Conservation (phyloP, 2,888 invertebrate genomes). For the Morpho achilles region DNA sequence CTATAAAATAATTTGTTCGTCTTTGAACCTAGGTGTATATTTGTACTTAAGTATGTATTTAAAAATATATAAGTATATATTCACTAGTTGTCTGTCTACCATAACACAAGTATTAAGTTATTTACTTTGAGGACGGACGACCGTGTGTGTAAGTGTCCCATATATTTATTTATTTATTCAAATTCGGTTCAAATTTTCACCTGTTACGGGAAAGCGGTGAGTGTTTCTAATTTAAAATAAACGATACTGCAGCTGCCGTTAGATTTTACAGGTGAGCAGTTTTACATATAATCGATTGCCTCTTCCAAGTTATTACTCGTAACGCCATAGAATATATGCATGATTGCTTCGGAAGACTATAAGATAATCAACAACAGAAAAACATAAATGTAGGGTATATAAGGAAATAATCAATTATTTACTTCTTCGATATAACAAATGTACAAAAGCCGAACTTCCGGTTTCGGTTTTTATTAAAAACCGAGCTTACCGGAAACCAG, state of each 20-base stretch:
- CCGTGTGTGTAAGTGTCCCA: too few species aligned
- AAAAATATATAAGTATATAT: too few species aligned
- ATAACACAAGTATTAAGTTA: too few species aligned
- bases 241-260: constrained; percentile 20
- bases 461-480: too few species aligned
- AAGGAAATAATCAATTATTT: background rate
- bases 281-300: constrained; percentile 13
- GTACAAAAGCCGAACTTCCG: too few species aligned
- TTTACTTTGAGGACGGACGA: too few species aligned
- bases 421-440: background rate
- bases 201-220: constrained; percentile 13
- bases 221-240: constrained; percentile 16
- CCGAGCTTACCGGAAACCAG: too few species aligned
- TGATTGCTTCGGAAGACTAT: constrained; percentile 2
- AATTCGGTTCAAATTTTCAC: constrained; percentile 12
- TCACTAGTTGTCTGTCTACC: too few species aligned
- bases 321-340: constrained; percentile 3
- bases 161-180: background rate
- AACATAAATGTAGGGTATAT: background rate
- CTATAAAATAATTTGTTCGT: too few species aligned
- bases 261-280: constrained; percentile 10
- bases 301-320: constrained; percentile 8
- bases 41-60: too few species aligned
- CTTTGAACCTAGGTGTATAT: too few species aligned
- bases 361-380: constrained; percentile 1